Conservation (phyloP, 2,113 vertebrate species). For the Tricholaema leucomelas region DNA sequence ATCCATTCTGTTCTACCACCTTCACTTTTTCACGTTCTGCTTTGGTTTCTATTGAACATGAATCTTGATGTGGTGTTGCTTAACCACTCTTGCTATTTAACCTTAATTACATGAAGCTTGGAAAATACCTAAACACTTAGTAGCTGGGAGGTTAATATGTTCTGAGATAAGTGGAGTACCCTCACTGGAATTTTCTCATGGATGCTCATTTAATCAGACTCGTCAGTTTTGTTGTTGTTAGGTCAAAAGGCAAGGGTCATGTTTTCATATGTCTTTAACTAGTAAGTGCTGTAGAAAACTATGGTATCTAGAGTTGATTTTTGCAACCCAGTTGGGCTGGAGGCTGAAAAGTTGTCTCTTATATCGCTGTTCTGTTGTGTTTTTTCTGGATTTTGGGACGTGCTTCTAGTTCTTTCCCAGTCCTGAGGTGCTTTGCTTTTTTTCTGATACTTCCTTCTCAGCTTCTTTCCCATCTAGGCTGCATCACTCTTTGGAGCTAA, state of each 20-base stretch:
- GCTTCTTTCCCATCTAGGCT: background rate
- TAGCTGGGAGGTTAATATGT: background rate
- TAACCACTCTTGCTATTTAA: background rate
- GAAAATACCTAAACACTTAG: background rate
- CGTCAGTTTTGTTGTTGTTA: background rate
- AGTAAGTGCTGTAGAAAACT: background rate
- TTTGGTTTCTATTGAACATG: background rate
- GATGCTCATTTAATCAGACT: background rate
- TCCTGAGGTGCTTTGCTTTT: background rate
- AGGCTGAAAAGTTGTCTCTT: background rate
- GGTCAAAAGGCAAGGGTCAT: background rate
- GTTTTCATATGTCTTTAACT: background rate
- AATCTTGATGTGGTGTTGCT: background rate
- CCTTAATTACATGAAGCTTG: background rate
- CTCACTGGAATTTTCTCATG: background rate
- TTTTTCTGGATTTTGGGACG: background rate
- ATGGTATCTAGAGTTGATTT: background rate
- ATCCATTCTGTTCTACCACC: background rate
- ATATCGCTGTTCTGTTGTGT: fast-evolving
- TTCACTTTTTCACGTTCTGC: background rate
- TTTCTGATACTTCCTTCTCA: background rate
- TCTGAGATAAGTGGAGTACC: background rate
- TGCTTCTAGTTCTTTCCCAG: background rate
- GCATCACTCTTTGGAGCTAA: background rate
- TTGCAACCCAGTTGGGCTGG: background rate